Evolutionary conservation across 2,113 vertebrate genomes (phyloP).

Genomic region (Grus americana): DNA sequence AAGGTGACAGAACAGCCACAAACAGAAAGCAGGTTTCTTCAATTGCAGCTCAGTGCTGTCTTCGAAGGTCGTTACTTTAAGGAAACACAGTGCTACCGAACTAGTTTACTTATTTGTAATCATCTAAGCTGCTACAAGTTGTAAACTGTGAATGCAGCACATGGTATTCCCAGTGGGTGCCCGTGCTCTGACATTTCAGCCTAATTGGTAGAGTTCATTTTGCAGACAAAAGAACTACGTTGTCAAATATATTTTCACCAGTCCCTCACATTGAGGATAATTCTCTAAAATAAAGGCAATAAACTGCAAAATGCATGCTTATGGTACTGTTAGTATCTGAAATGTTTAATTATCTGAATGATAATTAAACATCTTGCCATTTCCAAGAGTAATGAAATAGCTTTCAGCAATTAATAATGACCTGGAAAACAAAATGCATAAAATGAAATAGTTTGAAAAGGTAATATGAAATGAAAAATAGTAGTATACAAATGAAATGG

Average conservation of each 20-base stretch:
- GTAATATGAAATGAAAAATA: not conserved
- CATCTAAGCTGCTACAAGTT: not conserved
- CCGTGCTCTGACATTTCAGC: not conserved
- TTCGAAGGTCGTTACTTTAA: not conserved
- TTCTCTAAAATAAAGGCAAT: slow-evolving; percentile 49
- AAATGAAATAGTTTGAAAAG: slow-evolving; percentile 7
- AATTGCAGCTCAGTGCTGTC: rapidly evolving
- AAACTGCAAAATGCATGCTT: slow-evolving; percentile 46
- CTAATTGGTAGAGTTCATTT: not conserved
- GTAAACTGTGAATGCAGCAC: not conserved
- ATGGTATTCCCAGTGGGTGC: not conserved
- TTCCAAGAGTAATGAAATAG: slow-evolving; percentile 45
- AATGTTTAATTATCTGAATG: slow-evolving; percentile 18
- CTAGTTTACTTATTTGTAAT: not conserved
- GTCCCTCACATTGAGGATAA: not conserved
- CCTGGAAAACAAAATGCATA: slow-evolving; percentile 36
- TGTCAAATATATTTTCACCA: not conserved
- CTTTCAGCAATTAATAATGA: slow-evolving; percentile 50
- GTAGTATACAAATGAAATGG: not conserved
- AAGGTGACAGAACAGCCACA: not conserved
- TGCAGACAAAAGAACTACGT: not conserved
- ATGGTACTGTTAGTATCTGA: not conserved
- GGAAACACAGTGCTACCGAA: not conserved
- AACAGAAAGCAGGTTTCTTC: not conserved
- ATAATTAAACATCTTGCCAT: slow-evolving; percentile 56